Conservation (phyloP, 2,888 invertebrate genomes). For the Matsumyia berberina region DNA sequence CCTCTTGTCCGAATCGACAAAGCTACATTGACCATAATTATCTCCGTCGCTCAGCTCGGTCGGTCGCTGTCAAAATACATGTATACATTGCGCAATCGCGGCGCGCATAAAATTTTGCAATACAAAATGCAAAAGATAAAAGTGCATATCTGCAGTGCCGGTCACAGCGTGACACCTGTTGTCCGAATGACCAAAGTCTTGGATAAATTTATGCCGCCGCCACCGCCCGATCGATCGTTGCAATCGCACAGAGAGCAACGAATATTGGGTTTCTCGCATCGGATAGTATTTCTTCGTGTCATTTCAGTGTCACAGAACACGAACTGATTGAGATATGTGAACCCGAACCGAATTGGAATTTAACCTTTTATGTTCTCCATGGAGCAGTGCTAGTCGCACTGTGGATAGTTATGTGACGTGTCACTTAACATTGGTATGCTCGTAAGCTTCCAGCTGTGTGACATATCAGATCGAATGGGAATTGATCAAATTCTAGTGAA, state of each 20-base stretch:
- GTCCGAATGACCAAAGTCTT: conserved; percentile 52
- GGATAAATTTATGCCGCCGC: conserved; percentile 70
- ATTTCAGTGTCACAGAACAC: conserved; percentile 76
- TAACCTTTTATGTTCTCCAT: conserved; percentile 70
- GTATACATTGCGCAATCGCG: conserved; percentile 41
- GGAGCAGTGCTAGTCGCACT: conserved; percentile 17
- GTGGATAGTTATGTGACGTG: conserved; percentile 73
- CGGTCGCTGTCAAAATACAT: conserved; percentile 1
- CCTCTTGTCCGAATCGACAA: neutral
- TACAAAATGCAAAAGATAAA: conserved; percentile 34
- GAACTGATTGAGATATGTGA: conserved; percentile 76
- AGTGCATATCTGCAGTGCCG: conserved; percentile 18
- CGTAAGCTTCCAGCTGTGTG: conserved; percentile 75
- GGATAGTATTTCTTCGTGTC: conserved; percentile 75
- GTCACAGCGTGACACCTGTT: conserved; percentile 74
- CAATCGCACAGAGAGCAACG: conserved; percentile 42
- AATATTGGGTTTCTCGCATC: conserved; percentile 70
- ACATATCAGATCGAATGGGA: conserved; percentile 75
- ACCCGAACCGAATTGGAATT: conserved; percentile 72
- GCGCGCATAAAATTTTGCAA: conserved; percentile 30
- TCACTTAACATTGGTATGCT: conserved; percentile 73
- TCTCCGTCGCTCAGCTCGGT: neutral
- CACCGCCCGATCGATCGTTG: conserved; percentile 73
- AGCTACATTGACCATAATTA: conserved; percentile 5
- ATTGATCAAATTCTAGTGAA: conserved; percentile 74